Evolutionary conservation across 2,797 vertebrate species (phyloP), one percentile per base, ranked within the genome.

Genomic region (Artibeus lituratus): DNA sequence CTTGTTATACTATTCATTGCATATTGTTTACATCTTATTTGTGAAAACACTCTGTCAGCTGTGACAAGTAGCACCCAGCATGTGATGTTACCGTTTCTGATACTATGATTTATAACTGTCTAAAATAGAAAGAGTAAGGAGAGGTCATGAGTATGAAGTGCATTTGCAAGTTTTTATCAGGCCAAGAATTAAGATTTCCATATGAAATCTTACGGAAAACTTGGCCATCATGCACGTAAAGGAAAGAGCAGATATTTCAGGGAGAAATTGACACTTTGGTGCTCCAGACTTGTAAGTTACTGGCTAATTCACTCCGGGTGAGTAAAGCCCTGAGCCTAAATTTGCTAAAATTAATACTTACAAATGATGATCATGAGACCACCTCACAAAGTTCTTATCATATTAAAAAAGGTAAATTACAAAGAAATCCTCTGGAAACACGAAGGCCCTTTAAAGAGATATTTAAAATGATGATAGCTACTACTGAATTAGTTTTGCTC

Each of bases 131-230:
- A 83, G 73, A 82, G 78, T 44, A 89, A 80, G 18, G 65, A 67
- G 32, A 95, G 16, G 29, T 42, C 47, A 12, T 77, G 69, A 73
- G 37, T 53, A 29, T 67, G 26, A 53, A 94, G 80, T 87, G 24
- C 32, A 84, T 74, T 95, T 94, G 72, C 22, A 78, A 88, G 73
- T 55, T 91, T 80, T 44, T 78, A 39, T 88, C 29, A 95, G 87
- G 8, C 5, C 44, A 85, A 24, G 18, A 53, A 69, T n/a, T 65
- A 37, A 47, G 19, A 29, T 73, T 93, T 96, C 55, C 47, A 73
- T 95, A 24, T 78, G 49, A 80, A 55, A n/a, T n/a, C n/a, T n/a
- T n/a, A n/a, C n/a, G n/a, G n/a, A n/a, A 95, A 91, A 53, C 65
- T 59, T 86, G 29, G 18, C 80, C 14, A 29, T 87, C 21, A 55